Percentiles rank a stretch among this genome's conserved stretches.
Evolutionary conservation across 2,888 invertebrate genomes (phyloP).

Genomic region (Thymelicus sylvestris): DNA sequence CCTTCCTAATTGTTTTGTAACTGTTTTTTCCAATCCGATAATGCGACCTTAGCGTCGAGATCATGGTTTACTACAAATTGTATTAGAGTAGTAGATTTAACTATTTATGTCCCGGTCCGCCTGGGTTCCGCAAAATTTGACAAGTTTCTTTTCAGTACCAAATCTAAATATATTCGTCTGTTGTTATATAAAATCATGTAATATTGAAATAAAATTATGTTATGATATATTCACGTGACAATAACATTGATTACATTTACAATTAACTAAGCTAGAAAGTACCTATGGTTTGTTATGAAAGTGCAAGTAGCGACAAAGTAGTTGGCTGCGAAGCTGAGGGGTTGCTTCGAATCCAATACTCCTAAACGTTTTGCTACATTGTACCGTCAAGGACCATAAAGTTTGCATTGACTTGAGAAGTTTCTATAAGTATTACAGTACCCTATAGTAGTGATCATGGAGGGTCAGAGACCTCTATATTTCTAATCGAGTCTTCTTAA

Average conservation of each 20-base stretch:
- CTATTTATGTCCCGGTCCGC: conserved; percentile 71
- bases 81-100: conserved; percentile 83
- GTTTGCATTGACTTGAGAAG: not conserved
- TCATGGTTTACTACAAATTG: conserved; percentile 85
- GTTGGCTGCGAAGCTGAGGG: not conserved
- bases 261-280: too few relatives aligned
- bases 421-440: too few relatives aligned
- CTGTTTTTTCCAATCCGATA: conserved; percentile 84
- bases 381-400: not conserved
- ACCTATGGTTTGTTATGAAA: too few relatives aligned
- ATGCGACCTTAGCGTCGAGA: conserved; percentile 83
- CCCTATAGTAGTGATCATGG: too few relatives aligned
- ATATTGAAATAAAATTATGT: too few relatives aligned
- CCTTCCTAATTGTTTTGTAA: conserved; percentile 61
- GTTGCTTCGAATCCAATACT: not conserved
- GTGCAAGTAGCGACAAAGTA: not conserved
- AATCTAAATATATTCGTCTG: not conserved
- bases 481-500: too few relatives aligned
- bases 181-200: too few relatives aligned
- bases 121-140: conserved; percentile 28
- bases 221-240: too few relatives aligned
- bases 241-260: too few relatives aligned
- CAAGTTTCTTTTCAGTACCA: not conserved
- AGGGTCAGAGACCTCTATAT: too few relatives aligned
- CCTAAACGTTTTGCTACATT: conserved; percentile 1